These are phyloP conservation scores for Cephus rjabovi DNA, from an alignment of 2,888 invertebrate genomes.

Conservation along the genomic window DNA sequence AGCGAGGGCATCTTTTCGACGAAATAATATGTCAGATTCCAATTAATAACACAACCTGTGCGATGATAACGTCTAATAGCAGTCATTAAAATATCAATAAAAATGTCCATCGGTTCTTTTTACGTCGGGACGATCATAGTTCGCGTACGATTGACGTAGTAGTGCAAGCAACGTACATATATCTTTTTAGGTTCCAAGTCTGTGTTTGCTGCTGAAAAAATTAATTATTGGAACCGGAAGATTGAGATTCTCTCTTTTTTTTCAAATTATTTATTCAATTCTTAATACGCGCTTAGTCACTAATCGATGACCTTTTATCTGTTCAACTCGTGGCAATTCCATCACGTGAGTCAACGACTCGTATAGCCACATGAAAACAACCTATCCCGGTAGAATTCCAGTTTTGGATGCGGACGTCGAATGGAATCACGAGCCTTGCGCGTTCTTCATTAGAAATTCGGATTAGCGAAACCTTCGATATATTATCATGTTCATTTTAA, in stretches of 20 bases:
- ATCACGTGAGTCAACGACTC: neutral
- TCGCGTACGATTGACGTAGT: too few relatives aligned
- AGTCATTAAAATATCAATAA: neutral
- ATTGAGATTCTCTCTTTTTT: neutral
- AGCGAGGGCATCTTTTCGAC: neutral
- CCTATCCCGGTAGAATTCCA: neutral
- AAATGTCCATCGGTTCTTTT: neutral
- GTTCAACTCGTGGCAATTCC: neutral
- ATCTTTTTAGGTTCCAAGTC: neutral
- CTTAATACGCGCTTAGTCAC: neutral
- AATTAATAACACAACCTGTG: neutral
- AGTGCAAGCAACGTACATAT: neutral
- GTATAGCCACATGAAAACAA: neutral
- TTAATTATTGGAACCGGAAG: neutral
- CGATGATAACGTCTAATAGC: neutral
- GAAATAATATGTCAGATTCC: neutral
- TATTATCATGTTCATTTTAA: neutral
- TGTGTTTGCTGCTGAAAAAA: neutral
- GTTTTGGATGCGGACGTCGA: neutral
- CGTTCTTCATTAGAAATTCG: neutral
- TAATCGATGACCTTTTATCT: neutral
- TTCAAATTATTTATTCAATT: neutral
- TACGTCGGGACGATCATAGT: neutral
- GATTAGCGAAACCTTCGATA: neutral
- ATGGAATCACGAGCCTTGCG: neutral